Evolutionary conservation across 2,888 invertebrate species (phyloP).

Genomic region (Ellobium chinense): DNA sequence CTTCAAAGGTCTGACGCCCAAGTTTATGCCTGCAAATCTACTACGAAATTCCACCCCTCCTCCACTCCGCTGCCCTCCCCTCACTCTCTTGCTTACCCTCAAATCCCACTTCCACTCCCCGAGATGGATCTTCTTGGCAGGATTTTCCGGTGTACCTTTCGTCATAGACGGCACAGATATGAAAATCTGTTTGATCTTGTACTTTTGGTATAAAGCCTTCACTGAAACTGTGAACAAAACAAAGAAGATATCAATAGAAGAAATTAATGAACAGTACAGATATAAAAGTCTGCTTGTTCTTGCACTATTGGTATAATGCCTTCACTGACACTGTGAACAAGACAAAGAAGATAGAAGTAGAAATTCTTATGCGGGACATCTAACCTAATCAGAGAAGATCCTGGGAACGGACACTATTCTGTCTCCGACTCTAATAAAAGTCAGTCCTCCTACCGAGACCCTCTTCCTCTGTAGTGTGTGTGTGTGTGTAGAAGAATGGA

Average conservation of each 20-base stretch:
- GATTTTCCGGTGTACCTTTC: conserved; percentile 33
- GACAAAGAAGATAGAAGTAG: too few relatives aligned
- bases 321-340: conserved; percentile 16
- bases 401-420: too few relatives aligned
- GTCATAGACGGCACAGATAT: conserved; percentile 39
- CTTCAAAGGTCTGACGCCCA: too few relatives aligned
- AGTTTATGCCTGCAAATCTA: too few relatives aligned
- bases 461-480: too few relatives aligned
- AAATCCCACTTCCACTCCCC: conserved; percentile 39
- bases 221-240: conserved; percentile 1
- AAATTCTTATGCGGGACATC: too few relatives aligned
- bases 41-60: neutral
- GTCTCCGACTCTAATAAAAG: too few relatives aligned
- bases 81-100: conserved; percentile 1
- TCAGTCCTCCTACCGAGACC: too few relatives aligned
- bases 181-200: conserved; percentile 34
- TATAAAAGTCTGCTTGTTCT: conserved; percentile 30
- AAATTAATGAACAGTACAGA: conserved; percentile 34
- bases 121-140: conserved; percentile 30
- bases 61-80: neutral
- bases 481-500: too few relatives aligned
- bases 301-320: conserved; percentile 30
- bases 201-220: conserved; percentile 34
- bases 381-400: too few relatives aligned
- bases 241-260: too few relatives aligned